Evolutionary conservation across 2,888 invertebrate genomes (phyloP), one percentile per base, ranked within the genome.

Genomic region (Drosophila histrio): DNA sequence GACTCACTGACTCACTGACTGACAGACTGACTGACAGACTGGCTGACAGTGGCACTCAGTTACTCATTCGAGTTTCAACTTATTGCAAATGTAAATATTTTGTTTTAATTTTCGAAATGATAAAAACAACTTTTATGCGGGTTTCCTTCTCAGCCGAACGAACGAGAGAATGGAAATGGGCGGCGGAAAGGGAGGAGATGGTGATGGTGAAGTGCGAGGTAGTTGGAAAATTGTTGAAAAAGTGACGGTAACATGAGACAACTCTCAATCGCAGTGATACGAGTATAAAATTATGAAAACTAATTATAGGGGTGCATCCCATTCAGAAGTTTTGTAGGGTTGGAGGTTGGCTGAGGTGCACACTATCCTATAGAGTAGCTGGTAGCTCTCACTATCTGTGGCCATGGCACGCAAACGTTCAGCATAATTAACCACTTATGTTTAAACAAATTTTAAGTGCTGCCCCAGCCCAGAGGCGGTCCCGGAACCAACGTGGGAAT

Each of bases 341-440:
- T 24, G 54, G 3, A 9, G 19, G 62, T 57, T 64, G 30, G 6
- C 41, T 39, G 66, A 77, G 78, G 83, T 77, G 83, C 60, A 59
- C 66, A 56, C 49, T 59, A 58, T 28, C 28, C 53, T 41, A 22
- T 32, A 22, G 41, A 54, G 30, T 30, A 58, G 69, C 56, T 30
- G 43, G 30, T 30, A 58, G 69, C 56, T 30, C 41, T 54, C 59
- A 38, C 62, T 61, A 57, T 64, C 66, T 69, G 30, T 66, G 61
- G 47, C 64, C 60, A 32, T 61, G 74, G 74, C 81, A 82, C 71
- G 84, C 86, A 81, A 81, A 46, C 77, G 81, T 77, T 87, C 77
- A 87, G 72, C 79, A 87, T 84, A 88, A 89, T 87, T 88, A 87
- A 84, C 82, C 86, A 88, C 89, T 89, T 88, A 82, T 82, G 89